Evolutionary conservation across 2,888 invertebrate genomes (phyloP), one percentile per base, ranked within the genome.

Genomic region (Omphaloscelis lunosa): DNA sequence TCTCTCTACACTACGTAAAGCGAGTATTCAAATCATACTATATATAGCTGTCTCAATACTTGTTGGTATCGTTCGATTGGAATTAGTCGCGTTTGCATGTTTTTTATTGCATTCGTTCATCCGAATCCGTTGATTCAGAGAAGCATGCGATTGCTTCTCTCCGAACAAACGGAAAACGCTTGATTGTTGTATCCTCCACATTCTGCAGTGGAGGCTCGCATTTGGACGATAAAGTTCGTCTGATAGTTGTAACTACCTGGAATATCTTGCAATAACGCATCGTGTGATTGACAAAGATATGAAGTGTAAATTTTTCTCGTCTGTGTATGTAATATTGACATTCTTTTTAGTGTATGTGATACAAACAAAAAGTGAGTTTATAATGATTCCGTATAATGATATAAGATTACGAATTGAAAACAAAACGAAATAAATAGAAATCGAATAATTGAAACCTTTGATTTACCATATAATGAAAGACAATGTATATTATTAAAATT

Each of bases 311-410:
- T 9, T 80, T 70, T 62, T 65, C 45, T 56, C 69, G 23, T 69
- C 56, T 51, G 66, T 81, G 61, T 61, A 72, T 71, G 65, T 78
- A 58, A 59, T 80, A 23, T 34, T 82, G n/a, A 61, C 63, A 53
- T 70, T 87, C n/a, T 73, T 82, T 67, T 23, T 77, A 27, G 82
- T 88, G 61, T 84, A 65, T 68, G 70, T 75, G 63, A 45, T 84
- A 6, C 70, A 70, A 61, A 53, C 65, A 58, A 72, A 77, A 39
- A 77, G 83, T 84, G 72, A 84, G 77, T 84, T 68, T 27, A 20
- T 20, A 34, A 12, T 5, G 5, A 56, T 59, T 62, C 9, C 27
- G 12, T 56, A 23, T n/a, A n/a, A 12, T 59, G 7, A 45, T 58
- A 63, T 39, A 63, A 58, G 27, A 53, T 53, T 29, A 61, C 12